A percentile compares a stretch with the other conserved stretches of the same genome.
These are phyloP conservation scores for Megalops atlanticus DNA, from an alignment of 2,113 vertebrate species.

Conservation along the genomic window DNA sequence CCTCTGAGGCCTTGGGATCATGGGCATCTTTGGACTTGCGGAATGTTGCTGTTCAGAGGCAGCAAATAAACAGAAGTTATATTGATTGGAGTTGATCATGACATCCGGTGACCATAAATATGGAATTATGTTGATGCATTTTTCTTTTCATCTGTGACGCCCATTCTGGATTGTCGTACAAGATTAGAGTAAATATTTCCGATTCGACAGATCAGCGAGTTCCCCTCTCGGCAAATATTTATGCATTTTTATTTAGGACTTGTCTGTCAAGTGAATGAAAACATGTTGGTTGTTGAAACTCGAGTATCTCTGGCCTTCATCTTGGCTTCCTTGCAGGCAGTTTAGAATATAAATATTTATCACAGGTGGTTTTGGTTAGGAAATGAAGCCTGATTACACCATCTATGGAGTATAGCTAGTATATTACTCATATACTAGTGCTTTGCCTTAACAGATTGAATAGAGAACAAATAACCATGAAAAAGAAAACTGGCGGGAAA, in stretches of 20 bases:
- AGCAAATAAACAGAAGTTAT: neutral
- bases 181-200: neutral
- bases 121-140: neutral
- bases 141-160: neutral
- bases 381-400: neutral
- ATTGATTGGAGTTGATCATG: too few relatives aligned
- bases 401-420: conserved; percentile 18
- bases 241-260: neutral
- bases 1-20: neutral
- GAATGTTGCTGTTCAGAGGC: neutral
- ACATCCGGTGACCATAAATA: too few relatives aligned
- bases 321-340: neutral
- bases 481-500: neutral
- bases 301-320: conserved; percentile 10
- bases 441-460: conserved; percentile 20
- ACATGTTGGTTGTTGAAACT: neutral
- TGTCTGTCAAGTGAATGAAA: neutral
- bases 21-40: neutral
- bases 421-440: conserved; percentile 21
- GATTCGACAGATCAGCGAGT: neutral
- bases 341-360: neutral
- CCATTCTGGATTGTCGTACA: neutral
- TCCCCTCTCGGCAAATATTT: neutral
- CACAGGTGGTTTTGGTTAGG: conserved; percentile 11
- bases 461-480: neutral